Base-by-base conservation (phyloP, 2,888 invertebrate species). In the Epistrophella euchroma region DNA sequence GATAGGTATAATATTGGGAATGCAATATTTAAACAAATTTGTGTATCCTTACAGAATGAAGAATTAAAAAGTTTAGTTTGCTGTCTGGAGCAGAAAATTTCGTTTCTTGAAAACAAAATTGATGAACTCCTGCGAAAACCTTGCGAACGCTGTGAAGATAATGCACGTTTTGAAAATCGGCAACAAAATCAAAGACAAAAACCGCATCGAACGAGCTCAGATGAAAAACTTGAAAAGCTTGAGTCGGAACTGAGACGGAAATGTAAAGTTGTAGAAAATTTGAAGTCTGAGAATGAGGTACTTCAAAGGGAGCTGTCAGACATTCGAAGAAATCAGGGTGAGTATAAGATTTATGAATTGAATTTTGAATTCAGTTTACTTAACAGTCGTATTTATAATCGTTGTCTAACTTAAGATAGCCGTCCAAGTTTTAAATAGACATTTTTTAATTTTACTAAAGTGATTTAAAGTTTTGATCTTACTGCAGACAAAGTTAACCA, bases 41-140 rank as follows among this genome's bases (percentile, higher is more conserved):
- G 2, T 52, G 4, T 43, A 50, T 68, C 52, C 1, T 88, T 88
- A 22, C 85, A 91, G 91, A 91, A 90, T 71, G 89, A 90, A 81
- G 68, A 83, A 11, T 81, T 91, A 19, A 75, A 89, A 78, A 71
- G 83, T 0, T 22, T 0, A 3, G 10, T 82, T 4, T 78, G 71
- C n/a, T 11, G 45, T 3, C 37, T 28, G 9, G 78, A 82, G 1
- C 37, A 71, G 0, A 15, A 78, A 22, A 9, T 82, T 25, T 19
- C 9, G 1, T 17, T 0, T 4, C 35, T 77, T 0, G 22, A 28
- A 43, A 43, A 43, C 56, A 85, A 88, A 87, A 87, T 89, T 5
- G 55, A 76, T 2, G 66, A 85, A 17, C 55, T 89, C 11, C 80
- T 88, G 40, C 64, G 40, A 25, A 68, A 35, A 77, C 56, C 15